Percentiles rank a stretch among this genome's conserved stretches.
phyloP scores from a whole-genome alignment of 2,113 vertebrate genomes.

The Ahaetulla prasina region DNA sequence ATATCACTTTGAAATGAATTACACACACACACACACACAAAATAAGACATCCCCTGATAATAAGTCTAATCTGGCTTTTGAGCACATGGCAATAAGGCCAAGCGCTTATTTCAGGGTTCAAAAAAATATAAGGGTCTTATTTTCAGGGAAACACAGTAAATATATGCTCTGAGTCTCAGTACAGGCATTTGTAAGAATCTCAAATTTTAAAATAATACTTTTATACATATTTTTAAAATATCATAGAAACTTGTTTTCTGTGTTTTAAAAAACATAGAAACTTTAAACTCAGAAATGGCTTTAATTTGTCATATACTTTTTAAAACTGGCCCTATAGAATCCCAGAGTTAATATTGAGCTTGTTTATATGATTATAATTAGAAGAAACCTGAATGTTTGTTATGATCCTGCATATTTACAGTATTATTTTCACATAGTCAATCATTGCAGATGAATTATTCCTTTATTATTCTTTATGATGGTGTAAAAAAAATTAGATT shows the following conservation, averaged over 20 bases:
- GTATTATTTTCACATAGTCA: not conserved
- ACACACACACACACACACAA: too few relatives aligned
- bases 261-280: not conserved
- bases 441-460: not conserved
- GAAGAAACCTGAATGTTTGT: not conserved
- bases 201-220: not conserved
- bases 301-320: not conserved
- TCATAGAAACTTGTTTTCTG: too few relatives aligned
- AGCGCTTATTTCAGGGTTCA: too few relatives aligned
- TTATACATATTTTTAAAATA: not conserved
- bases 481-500: not conserved
- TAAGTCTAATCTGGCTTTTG: too few relatives aligned
- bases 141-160: too few relatives aligned
- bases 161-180: not conserved
- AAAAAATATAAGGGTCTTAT: too few relatives aligned
- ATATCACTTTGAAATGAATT: not conserved
- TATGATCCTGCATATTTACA: not conserved
- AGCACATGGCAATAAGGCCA: too few relatives aligned
- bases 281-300: not conserved
- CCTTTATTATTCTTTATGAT: not conserved
- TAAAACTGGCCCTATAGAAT: not conserved
- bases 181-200: not conserved
- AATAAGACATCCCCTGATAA: too few relatives aligned
- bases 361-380: not conserved
- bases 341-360: not conserved